A percentile compares a stretch with the other conserved stretches of the same genome.
These are phyloP conservation scores for Tetrao urogallus DNA, from an alignment of 2,113 vertebrate genomes.

Conservation along the genomic window DNA sequence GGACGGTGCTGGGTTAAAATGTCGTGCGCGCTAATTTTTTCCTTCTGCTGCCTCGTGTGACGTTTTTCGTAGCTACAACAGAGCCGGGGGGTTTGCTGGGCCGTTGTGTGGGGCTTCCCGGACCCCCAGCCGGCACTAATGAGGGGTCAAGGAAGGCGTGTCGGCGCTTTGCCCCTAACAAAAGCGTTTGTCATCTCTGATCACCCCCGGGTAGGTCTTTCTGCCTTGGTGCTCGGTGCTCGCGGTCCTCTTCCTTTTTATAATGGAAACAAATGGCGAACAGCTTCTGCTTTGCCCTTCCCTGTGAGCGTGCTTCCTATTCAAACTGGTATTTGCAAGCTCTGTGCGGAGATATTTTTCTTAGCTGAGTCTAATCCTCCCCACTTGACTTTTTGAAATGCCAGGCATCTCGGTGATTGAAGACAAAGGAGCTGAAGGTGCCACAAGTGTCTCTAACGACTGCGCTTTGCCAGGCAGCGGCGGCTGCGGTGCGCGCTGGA, in stretches of 20 bases:
- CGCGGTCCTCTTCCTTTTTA: not conserved
- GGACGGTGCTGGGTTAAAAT: rapidly evolving
- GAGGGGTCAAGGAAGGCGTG: not conserved
- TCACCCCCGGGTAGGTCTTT: not conserved
- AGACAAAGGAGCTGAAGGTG: not conserved
- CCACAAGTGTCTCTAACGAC: not conserved
- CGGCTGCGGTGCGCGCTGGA: not conserved
- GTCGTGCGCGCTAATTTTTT: rapidly evolving
- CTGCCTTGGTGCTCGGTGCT: not conserved
- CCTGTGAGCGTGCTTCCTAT: not conserved
- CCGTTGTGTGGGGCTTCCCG: not conserved
- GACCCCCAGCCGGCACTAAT: too few relatives aligned
- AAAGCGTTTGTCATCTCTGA: not conserved
- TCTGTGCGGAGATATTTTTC: not conserved
- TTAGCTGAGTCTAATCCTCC: not conserved
- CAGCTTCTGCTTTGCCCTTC: not conserved
- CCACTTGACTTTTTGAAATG: constrained; percentile 37
- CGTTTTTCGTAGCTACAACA: rapidly evolving
- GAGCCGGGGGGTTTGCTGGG: not conserved
- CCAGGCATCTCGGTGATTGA: not conserved
- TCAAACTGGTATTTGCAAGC: not conserved
- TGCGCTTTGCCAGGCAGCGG: not conserved
- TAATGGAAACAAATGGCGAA: not conserved
- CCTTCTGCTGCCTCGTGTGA: rapidly evolving
- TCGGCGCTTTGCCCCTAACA: not conserved